Conservation (phyloP, 2,888 invertebrate genomes). For the Strigamia maritima region DNA sequence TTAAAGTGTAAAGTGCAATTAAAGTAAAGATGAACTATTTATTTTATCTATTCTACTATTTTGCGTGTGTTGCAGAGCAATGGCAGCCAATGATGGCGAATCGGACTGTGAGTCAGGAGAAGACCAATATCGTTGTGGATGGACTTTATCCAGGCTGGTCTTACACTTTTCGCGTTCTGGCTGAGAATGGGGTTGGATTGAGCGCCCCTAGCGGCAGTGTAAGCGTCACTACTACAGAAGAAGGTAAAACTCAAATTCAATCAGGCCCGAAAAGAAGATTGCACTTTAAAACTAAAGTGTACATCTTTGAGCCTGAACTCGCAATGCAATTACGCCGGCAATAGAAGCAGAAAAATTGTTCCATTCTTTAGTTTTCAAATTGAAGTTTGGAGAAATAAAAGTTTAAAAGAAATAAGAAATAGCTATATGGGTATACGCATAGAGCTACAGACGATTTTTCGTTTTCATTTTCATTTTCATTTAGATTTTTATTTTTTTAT, state of each 20-base stretch:
- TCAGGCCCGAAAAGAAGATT: not conserved
- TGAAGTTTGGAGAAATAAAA: conserved; percentile 22
- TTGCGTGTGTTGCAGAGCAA: not conserved
- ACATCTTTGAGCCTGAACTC: conserved; percentile 18
- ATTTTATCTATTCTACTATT: not conserved
- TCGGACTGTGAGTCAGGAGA: conserved; percentile 7
- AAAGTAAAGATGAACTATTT: not conserved
- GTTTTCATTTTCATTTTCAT: no score
- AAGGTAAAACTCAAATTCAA: conserved; percentile 46
- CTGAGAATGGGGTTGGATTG: conserved; percentile 51
- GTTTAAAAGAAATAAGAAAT: not conserved
- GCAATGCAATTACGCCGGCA: conserved; percentile 23
- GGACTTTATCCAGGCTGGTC: conserved; percentile 49
- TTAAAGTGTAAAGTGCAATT: no score
- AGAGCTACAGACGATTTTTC: no score
- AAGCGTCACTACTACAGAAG: conserved; percentile 49
- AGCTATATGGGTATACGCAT: not conserved
- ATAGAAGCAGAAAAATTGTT: conserved; percentile 22
- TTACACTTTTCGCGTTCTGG: conserved; percentile 50
- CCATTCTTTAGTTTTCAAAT: conserved; percentile 21
- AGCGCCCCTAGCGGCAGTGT: conserved; percentile 49
- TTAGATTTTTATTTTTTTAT: no score
- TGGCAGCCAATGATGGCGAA: not conserved
- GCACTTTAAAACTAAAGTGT: conserved; percentile 12
- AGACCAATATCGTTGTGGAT: conserved; percentile 45